These are phyloP conservation scores for Gymnothorax javanicus DNA, from an alignment of 2,797 vertebrate genomes.

Conservation along the genomic window DNA sequence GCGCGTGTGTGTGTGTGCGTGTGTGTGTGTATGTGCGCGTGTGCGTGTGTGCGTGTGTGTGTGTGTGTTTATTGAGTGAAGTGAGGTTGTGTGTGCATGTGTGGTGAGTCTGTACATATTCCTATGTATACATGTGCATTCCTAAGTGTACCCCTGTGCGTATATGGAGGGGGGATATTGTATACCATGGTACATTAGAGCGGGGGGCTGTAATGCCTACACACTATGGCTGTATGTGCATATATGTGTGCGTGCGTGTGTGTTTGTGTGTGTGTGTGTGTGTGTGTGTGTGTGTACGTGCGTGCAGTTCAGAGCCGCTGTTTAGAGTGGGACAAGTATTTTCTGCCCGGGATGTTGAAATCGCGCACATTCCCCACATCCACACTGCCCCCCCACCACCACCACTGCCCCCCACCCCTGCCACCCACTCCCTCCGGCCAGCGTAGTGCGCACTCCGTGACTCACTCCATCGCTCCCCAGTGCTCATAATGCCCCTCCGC, in stretches of 20 bases:
- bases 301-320: neutral
- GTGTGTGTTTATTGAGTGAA: too few relatives aligned
- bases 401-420: neutral
- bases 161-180: neutral
- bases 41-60: slow-evolving; percentile 7
- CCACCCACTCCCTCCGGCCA: neutral
- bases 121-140: neutral
- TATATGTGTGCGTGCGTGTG: neutral
- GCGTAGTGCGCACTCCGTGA: slow-evolving; percentile 44
- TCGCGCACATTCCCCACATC: neutral
- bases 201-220: too few relatives aligned
- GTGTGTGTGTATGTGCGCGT: too few relatives aligned
- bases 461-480: slow-evolving; percentile 46
- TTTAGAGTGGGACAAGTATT: neutral
- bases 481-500: slow-evolving; percentile 22
- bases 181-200: too few relatives aligned
- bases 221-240: neutral
- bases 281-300: neutral
- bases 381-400: neutral
- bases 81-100: too few relatives aligned
- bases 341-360: slow-evolving; percentile 13
- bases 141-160: neutral
- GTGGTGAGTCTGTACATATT: neutral
- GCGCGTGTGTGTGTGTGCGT: too few relatives aligned
- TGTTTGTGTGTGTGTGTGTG: neutral